Evolutionary conservation across 2,113 vertebrate genomes (phyloP).

Genomic region (Aspiorhynchus laticeps): DNA sequence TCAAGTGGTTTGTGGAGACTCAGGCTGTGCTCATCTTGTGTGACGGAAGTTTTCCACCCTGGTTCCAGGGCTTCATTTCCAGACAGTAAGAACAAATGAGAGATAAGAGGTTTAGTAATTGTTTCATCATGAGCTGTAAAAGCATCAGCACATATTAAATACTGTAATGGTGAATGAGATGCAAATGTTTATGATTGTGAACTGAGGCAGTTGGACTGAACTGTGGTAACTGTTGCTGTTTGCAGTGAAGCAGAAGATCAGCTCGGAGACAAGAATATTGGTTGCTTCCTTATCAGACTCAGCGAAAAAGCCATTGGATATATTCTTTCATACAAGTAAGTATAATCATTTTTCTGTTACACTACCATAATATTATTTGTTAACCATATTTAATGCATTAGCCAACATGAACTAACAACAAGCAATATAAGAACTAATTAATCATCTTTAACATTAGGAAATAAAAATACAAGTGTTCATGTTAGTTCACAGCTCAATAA

Average conservation of each 20-base stretch:
- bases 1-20: slow-evolving; percentile 83
- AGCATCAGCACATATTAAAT: neutral
- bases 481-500: neutral
- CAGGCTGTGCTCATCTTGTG: slow-evolving; percentile 74
- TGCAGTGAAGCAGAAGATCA: slow-evolving; percentile 81
- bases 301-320: slow-evolving; percentile 82
- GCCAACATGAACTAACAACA: neutral
- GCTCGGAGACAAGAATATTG: slow-evolving; percentile 74
- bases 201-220: neutral
- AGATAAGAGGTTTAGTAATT: neutral
- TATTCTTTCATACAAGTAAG: slow-evolving; percentile 87
- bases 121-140: neutral
- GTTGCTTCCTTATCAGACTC: slow-evolving; percentile 84
- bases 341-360: neutral
- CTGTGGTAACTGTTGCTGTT: neutral
- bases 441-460: neutral
- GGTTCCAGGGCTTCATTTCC: slow-evolving; percentile 87
- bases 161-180: neutral
- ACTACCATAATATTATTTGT: neutral
- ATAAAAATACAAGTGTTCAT: neutral
- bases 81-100: slow-evolving; percentile 75
- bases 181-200: neutral
- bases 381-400: neutral
- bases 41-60: slow-evolving; percentile 76
- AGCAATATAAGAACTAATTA: neutral